phyloP scores from a whole-genome alignment of 2,888 invertebrate species.

The Itoplectis maculator region DNA sequence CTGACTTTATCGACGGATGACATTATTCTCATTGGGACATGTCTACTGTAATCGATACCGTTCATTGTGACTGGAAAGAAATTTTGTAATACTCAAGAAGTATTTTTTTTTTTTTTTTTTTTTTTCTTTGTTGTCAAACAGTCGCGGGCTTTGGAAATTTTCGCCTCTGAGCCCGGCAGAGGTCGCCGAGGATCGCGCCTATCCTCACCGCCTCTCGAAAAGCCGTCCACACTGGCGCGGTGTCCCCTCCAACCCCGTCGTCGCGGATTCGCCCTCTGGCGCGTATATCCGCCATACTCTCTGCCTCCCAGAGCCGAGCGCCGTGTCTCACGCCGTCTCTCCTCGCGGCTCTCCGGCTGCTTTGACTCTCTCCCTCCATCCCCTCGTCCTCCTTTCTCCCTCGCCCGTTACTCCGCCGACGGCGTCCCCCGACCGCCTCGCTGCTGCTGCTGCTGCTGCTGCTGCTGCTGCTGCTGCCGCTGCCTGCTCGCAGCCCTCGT shows the following conservation, averaged over 20 bases:
- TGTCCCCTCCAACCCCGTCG: constrained; percentile 24
- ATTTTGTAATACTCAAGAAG: neutral
- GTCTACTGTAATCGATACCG: no score
- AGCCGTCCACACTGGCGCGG: neutral
- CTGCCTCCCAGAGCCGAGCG: constrained; percentile 39
- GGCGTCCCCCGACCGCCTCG: no score
- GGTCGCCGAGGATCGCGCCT: neutral
- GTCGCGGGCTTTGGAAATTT: neutral
- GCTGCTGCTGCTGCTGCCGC: no score
- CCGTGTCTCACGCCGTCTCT: constrained; percentile 47
- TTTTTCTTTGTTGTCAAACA: neutral
- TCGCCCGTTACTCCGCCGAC: constrained; percentile 53
- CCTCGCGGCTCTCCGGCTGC: constrained; percentile 35
- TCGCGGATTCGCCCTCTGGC: constrained; percentile 46
- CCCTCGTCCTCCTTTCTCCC: constrained; percentile 56
- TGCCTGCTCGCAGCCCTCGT: constrained; percentile 25
- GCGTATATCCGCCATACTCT: constrained; percentile 38
- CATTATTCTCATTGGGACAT: constrained; percentile 1
- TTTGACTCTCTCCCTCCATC: constrained; percentile 50
- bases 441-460: no score
- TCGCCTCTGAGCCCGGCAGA: constrained; percentile 12
- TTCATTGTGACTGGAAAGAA: neutral
- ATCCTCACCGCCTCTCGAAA: neutral
- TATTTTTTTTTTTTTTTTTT: neutral
- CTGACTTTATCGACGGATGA: neutral